phyloP scores from a whole-genome alignment of 2,113 vertebrate genomes.

The Lycaon pictus region DNA sequence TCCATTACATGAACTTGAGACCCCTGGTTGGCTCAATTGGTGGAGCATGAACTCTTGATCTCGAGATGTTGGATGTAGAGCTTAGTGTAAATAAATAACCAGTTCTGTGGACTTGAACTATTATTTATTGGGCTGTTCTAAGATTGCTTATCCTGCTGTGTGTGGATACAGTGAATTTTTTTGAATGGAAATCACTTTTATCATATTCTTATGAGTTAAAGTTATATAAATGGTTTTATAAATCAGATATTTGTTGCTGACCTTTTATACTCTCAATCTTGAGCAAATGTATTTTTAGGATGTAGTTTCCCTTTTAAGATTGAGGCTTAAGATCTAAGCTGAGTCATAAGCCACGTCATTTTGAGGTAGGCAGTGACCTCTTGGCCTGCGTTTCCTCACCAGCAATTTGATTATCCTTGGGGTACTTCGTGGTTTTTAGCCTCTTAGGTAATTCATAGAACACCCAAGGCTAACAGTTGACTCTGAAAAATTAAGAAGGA shows the following conservation, averaged over 20 bases:
- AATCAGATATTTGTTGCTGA: conserved; percentile 14
- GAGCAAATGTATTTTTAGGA: background rate
- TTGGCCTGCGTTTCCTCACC: background rate
- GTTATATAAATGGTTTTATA: conserved; percentile 22
- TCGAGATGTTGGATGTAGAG: background rate
- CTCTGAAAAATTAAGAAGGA: conserved; percentile 25
- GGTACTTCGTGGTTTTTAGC: background rate
- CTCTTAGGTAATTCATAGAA: conserved; percentile 31
- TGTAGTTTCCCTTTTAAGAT: background rate
- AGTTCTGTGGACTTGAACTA: background rate
- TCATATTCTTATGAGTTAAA: background rate
- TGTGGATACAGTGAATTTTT: background rate
- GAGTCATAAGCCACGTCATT: background rate
- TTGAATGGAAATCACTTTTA: conserved; percentile 27
- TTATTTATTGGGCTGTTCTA: background rate
- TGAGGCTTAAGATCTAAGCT: background rate
- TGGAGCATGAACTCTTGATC: background rate
- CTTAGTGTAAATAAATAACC: background rate
- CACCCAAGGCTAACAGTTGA: background rate
- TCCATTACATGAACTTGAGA: background rate
- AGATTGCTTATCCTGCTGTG: background rate
- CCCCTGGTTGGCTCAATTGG: background rate
- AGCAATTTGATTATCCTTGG: background rate
- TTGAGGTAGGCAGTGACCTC: background rate
- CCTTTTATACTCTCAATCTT: background rate